Conservation (phyloP, 2,797 vertebrate species). For the Syndactyla subalaris region DNA sequence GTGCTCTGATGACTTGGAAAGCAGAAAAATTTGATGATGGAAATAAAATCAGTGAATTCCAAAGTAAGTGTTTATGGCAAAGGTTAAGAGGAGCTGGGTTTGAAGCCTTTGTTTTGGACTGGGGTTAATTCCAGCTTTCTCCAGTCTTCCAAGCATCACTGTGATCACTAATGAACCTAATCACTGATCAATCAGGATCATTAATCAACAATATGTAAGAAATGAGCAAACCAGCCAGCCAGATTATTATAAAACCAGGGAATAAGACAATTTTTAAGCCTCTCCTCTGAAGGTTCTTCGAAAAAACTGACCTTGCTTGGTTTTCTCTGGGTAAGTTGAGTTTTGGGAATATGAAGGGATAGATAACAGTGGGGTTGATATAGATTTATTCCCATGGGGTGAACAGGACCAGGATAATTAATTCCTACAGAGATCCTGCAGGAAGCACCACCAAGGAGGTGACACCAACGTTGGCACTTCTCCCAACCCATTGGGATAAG, state of each 20-base stretch:
- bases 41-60: neutral
- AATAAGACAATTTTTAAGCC: neutral
- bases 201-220: neutral
- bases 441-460: neutral
- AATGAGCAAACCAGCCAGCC: neutral
- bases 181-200: neutral
- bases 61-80: neutral
- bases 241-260: neutral
- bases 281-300: neutral
- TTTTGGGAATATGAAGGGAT: neutral
- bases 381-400: neutral
- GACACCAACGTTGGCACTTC: neutral
- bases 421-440: neutral
- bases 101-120: neutral
- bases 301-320: neutral
- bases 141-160: neutral
- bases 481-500: neutral
- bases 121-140: neutral
- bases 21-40: rapidly evolving
- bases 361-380: neutral
- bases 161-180: neutral
- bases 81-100: neutral
- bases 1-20: neutral
- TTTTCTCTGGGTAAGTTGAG: neutral
- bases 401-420: neutral